Evolutionary conservation across 2,113 vertebrate species (phyloP).

Genomic region (Trogon surrucura): DNA sequence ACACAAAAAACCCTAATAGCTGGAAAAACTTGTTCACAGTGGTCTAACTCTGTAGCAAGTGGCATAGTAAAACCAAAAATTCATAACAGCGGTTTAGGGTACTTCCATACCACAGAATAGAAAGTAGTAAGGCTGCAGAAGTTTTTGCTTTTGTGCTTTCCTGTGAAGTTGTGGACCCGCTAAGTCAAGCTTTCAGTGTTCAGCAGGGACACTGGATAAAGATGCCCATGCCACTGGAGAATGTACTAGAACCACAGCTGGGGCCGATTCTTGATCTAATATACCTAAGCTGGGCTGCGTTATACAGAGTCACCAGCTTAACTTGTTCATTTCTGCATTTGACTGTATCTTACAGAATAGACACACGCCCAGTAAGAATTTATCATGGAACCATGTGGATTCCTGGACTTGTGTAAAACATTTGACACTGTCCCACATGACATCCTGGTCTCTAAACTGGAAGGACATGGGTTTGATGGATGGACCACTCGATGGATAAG

Average conservation of each 20-base stretch:
- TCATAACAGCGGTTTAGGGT: neutral
- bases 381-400: too few species aligned
- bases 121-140: neutral
- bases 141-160: neutral
- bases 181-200: neutral
- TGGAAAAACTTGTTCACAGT: neutral
- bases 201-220: neutral
- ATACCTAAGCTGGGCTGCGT: neutral
- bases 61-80: neutral
- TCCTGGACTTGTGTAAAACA: too few species aligned
- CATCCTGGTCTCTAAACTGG: too few species aligned
- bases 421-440: too few species aligned
- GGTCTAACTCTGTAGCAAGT: neutral
- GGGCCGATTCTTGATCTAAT: neutral
- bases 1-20: neutral
- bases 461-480: too few species aligned
- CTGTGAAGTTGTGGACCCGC: neutral
- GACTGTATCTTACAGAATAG: neutral
- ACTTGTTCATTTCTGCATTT: neutral
- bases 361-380: accelerated
- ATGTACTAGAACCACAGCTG: neutral
- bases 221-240: neutral
- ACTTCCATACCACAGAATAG: neutral
- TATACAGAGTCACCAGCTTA: neutral
- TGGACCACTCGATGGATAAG: too few species aligned